Base-by-base conservation (phyloP, 2,888 invertebrate species). In the Aproaerema taeniolella region DNA sequence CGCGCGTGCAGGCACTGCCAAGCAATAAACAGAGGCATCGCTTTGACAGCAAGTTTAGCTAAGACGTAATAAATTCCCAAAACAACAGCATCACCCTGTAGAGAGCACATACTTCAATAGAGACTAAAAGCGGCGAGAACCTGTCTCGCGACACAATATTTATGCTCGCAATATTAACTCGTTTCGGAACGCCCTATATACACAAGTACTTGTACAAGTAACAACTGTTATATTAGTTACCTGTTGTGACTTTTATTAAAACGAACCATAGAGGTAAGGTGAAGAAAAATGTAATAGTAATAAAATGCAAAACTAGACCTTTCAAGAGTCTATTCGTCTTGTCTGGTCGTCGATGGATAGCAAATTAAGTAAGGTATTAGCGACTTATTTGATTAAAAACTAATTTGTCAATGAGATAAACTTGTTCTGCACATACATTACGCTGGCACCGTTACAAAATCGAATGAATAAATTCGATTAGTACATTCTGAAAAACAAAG, bases 121-220 rank as follows among this genome's bases (percentile, higher is more conserved):
- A 81, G 83, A 78, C 80, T 83, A 75, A 57, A 73, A 69, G 78
- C 72, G 76, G 76, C 77, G 69, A 67, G 77, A 66, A 61, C 74
- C 78, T 83, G 85, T 86, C 83, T 60, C 58, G 64, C 55, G 67
- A 71, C 73, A 77, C 80, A 74, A 85, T 87, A 87, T 87, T 87
- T 87, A 87, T 87, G 87, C 76, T 76, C 68, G 72, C 74, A 77
- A 85, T 87, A 87, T 87, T 86, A 87, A 87, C 85, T 83, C 70
- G 65, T 74, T 65, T 65, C 63, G 53, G 49, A 66, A 67, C 50
- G 49, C 38, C 42, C 35, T 36, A 3, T 36, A 36, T 25, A 24
- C 29, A 43, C 45, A 41, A 32, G 10, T 40, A 40, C 36, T 40
- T n/a, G n/a, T n/a, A n/a, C n/a, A 36, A 40, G 36, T 31, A 20